Evolutionary conservation across 2,888 invertebrate species (phyloP), one percentile per base, ranked within the genome.

Genomic region (Eucriotettix oculatus): DNA sequence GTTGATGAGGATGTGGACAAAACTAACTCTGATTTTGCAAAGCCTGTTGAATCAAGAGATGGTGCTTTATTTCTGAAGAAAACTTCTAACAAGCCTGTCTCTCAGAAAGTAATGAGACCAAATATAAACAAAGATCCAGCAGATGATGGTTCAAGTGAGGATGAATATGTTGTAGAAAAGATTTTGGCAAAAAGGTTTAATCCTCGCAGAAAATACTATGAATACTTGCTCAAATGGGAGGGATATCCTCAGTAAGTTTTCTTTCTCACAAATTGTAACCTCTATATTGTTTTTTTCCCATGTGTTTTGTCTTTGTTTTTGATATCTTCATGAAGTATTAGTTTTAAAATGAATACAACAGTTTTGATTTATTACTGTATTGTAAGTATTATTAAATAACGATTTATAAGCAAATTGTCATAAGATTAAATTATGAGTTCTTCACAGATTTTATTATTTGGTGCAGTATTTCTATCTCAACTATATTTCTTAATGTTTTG

Each of bases 201-300:
- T 76, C 86, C 88, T 10, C 78, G 84, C 16, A 79, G 81, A 64
- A 86, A 86, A 71, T 84, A 84, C 68, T 85, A 86, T 66, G 90
- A 90, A 73, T 91, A 90, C 74, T 76, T 90, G 68, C 80, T 91
- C 57, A 91, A 90, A 72, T 91, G 90, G 90, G 88, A 90, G 70
- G 85, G 87, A 56, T 86, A 84, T 67, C 78, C 84, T 40, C 84
- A 85, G 83, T 85, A 66, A 80, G 84, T 79, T 17, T 1, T 1
- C 10, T 9, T 10, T 52, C 16, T 52, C 9, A 10, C 10, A 9
- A 14, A 16, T 52, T 10, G 1, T 52, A 52, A 52, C 52, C n/a
- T 10, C 29, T 29, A 29, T 29, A 29, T 29, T 29, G 29, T 29
- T 7, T 7, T 29, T 29, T 29, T 29, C 29, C 29, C 7, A 29